phyloP scores from a whole-genome alignment of 2,888 invertebrate species.

The Microplitis deprimator region DNA sequence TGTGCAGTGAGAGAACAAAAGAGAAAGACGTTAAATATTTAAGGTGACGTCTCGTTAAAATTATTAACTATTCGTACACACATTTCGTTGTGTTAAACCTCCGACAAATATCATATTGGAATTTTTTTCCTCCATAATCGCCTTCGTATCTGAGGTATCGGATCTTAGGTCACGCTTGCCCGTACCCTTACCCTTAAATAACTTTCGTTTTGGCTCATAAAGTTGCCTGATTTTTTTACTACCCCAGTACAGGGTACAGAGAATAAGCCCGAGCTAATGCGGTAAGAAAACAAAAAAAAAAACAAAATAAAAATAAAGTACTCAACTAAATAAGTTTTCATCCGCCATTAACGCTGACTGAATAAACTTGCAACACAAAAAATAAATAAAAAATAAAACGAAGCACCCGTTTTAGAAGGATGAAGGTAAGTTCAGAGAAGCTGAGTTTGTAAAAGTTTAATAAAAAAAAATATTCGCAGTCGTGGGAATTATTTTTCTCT shows the following conservation, averaged over 20 bases:
- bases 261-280: not conserved
- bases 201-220: not conserved
- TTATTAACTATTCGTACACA: too few species aligned
- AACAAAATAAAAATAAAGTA: not conserved
- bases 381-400: not conserved
- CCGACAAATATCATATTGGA: too few species aligned
- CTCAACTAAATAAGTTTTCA: not conserved
- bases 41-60: too few species aligned
- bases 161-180: not conserved
- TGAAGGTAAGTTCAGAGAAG: too few species aligned
- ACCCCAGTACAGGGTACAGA: not conserved
- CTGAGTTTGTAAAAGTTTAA: not conserved
- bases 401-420: not conserved
- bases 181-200: not conserved
- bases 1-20: not conserved
- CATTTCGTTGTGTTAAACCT: too few species aligned
- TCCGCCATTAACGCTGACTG: conserved; percentile 1
- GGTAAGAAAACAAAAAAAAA: not conserved
- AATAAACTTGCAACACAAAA: not conserved
- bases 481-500: conserved; percentile 24
- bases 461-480: conserved; percentile 15
- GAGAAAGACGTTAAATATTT: not conserved
- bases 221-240: not conserved
- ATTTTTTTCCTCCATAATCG: too few species aligned
- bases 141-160: not conserved